Percentiles rank a stretch among this genome's conserved stretches.
Evolutionary conservation across 2,888 invertebrate species (phyloP).

Genomic region (Druceiella hillmani): DNA sequence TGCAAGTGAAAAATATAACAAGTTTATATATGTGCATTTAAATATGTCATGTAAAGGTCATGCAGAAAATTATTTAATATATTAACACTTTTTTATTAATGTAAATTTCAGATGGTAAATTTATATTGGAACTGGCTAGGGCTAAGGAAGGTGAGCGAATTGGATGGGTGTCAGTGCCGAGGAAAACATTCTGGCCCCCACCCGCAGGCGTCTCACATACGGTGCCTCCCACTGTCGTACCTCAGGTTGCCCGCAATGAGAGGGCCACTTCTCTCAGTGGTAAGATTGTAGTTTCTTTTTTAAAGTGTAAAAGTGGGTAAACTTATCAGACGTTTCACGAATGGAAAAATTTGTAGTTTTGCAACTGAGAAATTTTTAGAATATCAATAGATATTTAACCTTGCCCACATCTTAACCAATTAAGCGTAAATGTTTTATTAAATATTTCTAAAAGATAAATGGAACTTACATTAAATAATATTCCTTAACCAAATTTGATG

Average conservation of each 20-base stretch:
- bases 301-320: too few relatives aligned
- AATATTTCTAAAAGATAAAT: too few relatives aligned
- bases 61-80: not conserved
- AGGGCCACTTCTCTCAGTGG: constrained; percentile 79
- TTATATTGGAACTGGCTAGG: constrained; percentile 74
- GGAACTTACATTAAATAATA: constrained; percentile 4
- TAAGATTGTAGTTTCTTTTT: too few relatives aligned
- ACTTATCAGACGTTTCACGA: too few relatives aligned
- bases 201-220: constrained; percentile 63
- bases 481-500: constrained; percentile 16
- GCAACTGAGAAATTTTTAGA: too few relatives aligned
- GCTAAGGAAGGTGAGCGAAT: constrained; percentile 65
- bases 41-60: too few relatives aligned
- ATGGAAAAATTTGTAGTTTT: too few relatives aligned
- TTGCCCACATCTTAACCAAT: too few relatives aligned
- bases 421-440: too few relatives aligned
- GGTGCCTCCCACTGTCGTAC: constrained; percentile 42
- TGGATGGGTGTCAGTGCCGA: constrained; percentile 85
- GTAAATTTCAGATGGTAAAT: constrained; percentile 74
- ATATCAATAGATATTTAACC: too few relatives aligned
- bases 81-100: not conserved
- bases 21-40: too few relatives aligned
- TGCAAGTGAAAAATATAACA: too few relatives aligned
- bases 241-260: constrained; percentile 50
- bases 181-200: constrained; percentile 83